Conservation (phyloP, 2,888 invertebrate species). For the Eudasyphora cyanicolor region DNA sequence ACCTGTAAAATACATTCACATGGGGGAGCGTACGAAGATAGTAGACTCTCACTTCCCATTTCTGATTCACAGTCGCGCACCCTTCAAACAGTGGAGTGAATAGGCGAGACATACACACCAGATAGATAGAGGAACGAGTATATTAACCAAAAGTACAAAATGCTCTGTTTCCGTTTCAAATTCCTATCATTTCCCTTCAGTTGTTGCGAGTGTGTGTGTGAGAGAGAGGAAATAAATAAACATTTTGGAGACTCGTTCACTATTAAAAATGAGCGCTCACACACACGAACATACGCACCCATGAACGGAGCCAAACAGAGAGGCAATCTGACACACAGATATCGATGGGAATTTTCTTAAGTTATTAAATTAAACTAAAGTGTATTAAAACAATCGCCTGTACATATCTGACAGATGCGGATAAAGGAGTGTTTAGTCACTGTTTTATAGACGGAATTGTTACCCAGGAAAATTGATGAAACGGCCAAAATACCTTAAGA, state of each 20-base stretch:
- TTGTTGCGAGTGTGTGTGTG: background rate
- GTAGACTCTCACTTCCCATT: background rate
- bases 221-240: background rate
- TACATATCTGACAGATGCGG: background rate
- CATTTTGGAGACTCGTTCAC: slow-evolving; percentile 4
- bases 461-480: too few species aligned
- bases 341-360: slow-evolving; percentile 34
- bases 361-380: slow-evolving; percentile 28
- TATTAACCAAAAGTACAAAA: background rate
- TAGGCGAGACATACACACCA: slow-evolving; percentile 33
- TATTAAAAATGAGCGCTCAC: background rate
- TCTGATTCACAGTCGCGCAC: too few species aligned
- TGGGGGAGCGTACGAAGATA: slow-evolving; percentile 7
- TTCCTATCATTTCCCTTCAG: slow-evolving; percentile 8
- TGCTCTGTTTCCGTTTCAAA: slow-evolving; percentile 30
- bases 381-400: slow-evolving; percentile 22
- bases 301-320: background rate
- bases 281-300: background rate
- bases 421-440: background rate
- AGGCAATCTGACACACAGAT: background rate
- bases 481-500: too few species aligned
- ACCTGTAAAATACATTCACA: background rate
- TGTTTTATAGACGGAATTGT: too few species aligned
- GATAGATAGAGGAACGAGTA: background rate
- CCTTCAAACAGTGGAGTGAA: background rate